Base-by-base conservation (phyloP, 2,113 vertebrate genomes). In the Pycnonotus jocosus region DNA sequence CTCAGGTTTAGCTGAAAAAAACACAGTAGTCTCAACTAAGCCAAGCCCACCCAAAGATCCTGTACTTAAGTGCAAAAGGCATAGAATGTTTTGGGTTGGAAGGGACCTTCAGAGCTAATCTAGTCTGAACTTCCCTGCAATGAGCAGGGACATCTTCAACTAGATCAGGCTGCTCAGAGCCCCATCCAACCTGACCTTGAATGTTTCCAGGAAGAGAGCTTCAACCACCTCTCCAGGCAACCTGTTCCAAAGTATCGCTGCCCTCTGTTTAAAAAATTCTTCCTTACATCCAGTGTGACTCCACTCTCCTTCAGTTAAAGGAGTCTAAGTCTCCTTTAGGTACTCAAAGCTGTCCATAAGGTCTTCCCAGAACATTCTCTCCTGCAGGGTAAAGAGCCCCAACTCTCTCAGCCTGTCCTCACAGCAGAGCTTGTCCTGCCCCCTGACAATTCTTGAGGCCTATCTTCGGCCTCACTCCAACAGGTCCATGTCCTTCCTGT, bases 181-280 rank as follows among this genome's bases (percentile, higher is more conserved):
- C 28, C 33, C 12, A 58, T 17, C 12, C 28, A 66, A 51, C 11
- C 31, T 66, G 33, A 66, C 28, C 11, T 6, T 38, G 4, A 73
- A 38, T 21, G 33, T 25, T 51, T 45, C 33, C 69, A 74, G 24
- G 8, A 5, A 60, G 5, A 7, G 17, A 44, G 51, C 11, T 58
- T 25, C 38, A 28, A 74, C 28, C 12, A 56, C 11, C 18, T 37
- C 37, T 51, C 9, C 0, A 0, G 23, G 69, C 7, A 73, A 38
- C 33, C 33, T 45, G 19, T 24, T 45, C 33, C 37, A 7, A 66
- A 37, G 11, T n/a, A 58, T 25, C 12, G n/a, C 3, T 27, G 66
- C 14, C 10, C 5, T 31, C 33, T 33, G 45, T 18, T 50, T 6
- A 38, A 38, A 73, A 73, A 44, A 21, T 19, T 66, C 33, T n/a